Evolutionary conservation across 64 coral and sea anemone species (phyloP).

Genomic region (Actinia tenebrosa): DNA sequence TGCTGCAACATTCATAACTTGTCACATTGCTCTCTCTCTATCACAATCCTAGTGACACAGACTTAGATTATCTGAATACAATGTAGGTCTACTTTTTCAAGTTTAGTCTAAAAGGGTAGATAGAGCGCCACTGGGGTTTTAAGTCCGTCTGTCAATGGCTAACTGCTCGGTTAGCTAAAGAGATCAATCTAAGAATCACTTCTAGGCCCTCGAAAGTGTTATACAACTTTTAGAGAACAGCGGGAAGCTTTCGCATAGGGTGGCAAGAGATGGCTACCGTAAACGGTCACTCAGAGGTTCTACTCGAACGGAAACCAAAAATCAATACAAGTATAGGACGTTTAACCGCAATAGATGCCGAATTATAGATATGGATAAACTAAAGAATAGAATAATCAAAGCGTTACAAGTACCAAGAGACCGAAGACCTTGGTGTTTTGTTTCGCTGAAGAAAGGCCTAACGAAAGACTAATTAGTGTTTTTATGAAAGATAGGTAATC

Average conservation of each 20-base stretch:
- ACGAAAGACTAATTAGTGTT: slow-evolving; percentile 19
- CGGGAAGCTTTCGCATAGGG: slow-evolving; percentile 2
- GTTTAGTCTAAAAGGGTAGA: not conserved
- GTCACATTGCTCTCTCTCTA: not conserved
- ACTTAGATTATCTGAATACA: not conserved
- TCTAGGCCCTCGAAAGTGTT: not conserved
- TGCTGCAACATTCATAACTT: not conserved
- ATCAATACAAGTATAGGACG: slow-evolving; percentile 10
- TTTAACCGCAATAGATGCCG: slow-evolving; percentile 40
- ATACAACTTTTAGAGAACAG: not conserved
- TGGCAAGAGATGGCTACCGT: not conserved
- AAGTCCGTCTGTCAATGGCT: not conserved
- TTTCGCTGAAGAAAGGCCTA: slow-evolving; percentile 11
- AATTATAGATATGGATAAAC: slow-evolving; percentile 26
- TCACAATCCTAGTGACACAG: not conserved
- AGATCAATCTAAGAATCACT: not conserved
- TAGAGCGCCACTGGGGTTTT: not conserved
- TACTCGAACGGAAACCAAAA: slow-evolving; percentile 21
- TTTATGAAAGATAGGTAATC: slow-evolving; percentile 15
- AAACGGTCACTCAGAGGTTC: not conserved
- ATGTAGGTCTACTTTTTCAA: not conserved
- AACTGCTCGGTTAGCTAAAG: not conserved
- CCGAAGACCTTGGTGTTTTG: slow-evolving; percentile 25
- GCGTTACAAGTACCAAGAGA: slow-evolving; percentile 13
- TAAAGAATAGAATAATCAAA: slow-evolving; percentile 29